Evolutionary conservation across 1,140 invertebrate genomes (phyloP).

Genomic region (Drosophila sp.): DNA sequence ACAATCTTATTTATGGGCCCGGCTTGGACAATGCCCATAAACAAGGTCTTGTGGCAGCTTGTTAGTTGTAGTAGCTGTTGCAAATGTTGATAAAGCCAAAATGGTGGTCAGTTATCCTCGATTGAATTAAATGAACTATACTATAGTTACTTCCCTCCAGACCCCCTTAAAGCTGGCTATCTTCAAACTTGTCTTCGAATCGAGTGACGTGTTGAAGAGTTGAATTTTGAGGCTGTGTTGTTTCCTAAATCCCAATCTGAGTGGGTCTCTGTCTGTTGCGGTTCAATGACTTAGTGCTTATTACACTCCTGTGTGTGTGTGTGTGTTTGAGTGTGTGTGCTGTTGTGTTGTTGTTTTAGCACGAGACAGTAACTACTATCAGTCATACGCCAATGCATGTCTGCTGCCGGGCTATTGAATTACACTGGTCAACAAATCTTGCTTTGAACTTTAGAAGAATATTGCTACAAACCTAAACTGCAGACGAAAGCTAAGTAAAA

Average conservation of each 20-base stretch:
- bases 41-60: slow-evolving; percentile 22
- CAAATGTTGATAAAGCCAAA: slow-evolving; percentile 21
- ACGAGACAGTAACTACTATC: slow-evolving; percentile 64
- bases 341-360: slow-evolving; percentile 41
- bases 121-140: slow-evolving; percentile 46
- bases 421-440: slow-evolving; percentile 59
- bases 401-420: slow-evolving; percentile 66
- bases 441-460: slow-evolving; percentile 1
- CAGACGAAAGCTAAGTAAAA: no score
- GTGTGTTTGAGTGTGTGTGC: slow-evolving; percentile 26
- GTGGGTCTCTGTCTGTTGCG: slow-evolving; percentile 35
- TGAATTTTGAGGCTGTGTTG: slow-evolving; percentile 26
- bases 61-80: slow-evolving; percentile 33
- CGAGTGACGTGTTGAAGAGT: slow-evolving; percentile 39
- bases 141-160: slow-evolving; percentile 4
- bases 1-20: slow-evolving; percentile 74
- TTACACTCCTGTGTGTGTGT: slow-evolving; percentile 34
- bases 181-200: slow-evolving; percentile 7
- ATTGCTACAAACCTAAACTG: neutral
- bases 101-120: slow-evolving; percentile 31
- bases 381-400: slow-evolving; percentile 78
- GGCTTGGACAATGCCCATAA: slow-evolving; percentile 18
- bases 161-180: neutral
- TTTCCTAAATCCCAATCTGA: slow-evolving; percentile 34
- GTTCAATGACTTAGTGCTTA: slow-evolving; percentile 74